A percentile compares a stretch with the other conserved stretches of the same genome.
Evolutionary conservation across 2,888 invertebrate genomes (phyloP).

Genomic region (Tenthredo livida): DNA sequence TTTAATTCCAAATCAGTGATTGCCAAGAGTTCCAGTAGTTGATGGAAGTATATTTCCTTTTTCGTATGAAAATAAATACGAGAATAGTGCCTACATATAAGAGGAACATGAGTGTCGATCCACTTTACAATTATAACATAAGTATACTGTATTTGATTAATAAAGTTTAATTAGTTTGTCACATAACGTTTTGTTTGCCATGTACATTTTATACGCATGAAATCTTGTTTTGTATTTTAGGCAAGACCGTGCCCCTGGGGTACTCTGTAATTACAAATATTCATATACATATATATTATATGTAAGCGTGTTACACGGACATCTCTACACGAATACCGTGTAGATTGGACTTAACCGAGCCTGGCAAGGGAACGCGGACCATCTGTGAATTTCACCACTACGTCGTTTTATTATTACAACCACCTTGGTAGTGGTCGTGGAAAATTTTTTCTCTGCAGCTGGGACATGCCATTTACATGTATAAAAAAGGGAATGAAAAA

Average conservation of each 20-base stretch:
- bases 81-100: neutral
- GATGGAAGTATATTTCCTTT: no score
- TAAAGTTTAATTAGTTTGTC: slow-evolving; percentile 1
- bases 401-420: neutral
- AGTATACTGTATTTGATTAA: neutral
- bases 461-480: neutral
- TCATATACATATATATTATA: neutral
- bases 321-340: neutral
- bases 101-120: neutral
- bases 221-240: neutral
- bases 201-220: neutral
- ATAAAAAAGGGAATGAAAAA: no score
- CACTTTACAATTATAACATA: neutral
- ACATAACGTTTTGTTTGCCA: neutral
- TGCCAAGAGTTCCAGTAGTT: no score
- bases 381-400: neutral
- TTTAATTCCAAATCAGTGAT: no score
- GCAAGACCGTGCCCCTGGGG: neutral
- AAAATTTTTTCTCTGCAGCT: neutral
- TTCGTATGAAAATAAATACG: neutral
- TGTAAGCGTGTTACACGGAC: neutral
- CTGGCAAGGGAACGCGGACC: neutral
- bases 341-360: neutral
- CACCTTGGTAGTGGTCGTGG: neutral
- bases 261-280: neutral